Conservation (phyloP, 2,888 invertebrate species). For the Sisyra nigra region DNA sequence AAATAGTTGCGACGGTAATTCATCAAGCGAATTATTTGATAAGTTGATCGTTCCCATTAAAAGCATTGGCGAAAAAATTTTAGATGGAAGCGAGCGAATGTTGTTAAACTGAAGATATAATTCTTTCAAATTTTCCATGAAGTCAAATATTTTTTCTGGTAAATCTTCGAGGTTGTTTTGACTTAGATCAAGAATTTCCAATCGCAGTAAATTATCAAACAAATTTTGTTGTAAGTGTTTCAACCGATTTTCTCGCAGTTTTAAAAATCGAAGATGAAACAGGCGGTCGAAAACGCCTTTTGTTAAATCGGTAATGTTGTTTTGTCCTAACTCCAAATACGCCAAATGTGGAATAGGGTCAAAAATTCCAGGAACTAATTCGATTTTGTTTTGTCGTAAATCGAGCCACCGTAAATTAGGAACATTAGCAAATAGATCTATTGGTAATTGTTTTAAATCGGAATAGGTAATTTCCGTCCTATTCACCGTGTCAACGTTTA, state of each 20-base stretch:
- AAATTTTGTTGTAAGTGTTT: slow-evolving; percentile 36
- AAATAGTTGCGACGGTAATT: slow-evolving; percentile 43
- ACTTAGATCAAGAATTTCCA: slow-evolving; percentile 48
- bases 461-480: too few species aligned
- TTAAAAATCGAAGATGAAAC: neutral
- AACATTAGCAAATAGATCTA: too few species aligned
- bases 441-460: too few species aligned
- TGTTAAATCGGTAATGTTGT: neutral
- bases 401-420: too few species aligned
- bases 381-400: too few species aligned
- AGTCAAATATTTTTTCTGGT: slow-evolving; percentile 40
- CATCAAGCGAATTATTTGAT: slow-evolving; percentile 47
- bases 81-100: slow-evolving; percentile 29
- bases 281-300: neutral
- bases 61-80: slow-evolving; percentile 39
- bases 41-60: slow-evolving; percentile 46
- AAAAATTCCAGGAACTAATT: too few species aligned
- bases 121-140: slow-evolving; percentile 39
- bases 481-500: too few species aligned
- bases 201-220: slow-evolving; percentile 37
- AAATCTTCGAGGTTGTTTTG: slow-evolving; percentile 48
- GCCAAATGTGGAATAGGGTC: slow-evolving; percentile 19
- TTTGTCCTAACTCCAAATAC: neutral
- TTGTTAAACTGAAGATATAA: neutral
- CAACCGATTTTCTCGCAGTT: neutral